phyloP scores from a whole-genome alignment of 1,140 invertebrate species.

The Caenorhabditis latens region DNA sequence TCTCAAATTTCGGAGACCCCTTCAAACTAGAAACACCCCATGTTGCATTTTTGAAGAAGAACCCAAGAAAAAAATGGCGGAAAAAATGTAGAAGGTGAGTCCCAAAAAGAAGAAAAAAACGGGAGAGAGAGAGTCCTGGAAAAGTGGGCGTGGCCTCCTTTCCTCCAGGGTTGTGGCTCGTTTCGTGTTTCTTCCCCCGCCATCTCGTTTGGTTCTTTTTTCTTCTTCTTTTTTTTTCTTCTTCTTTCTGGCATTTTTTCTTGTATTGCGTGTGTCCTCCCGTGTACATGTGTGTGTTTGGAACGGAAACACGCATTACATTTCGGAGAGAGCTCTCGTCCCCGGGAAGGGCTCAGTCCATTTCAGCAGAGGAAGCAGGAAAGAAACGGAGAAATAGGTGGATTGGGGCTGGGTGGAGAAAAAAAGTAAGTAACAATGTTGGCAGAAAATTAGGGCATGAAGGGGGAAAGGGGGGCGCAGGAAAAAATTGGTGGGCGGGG shows the following conservation, averaged over 20 bases:
- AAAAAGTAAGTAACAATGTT: neutral
- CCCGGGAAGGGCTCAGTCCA: neutral
- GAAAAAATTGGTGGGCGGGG: neutral
- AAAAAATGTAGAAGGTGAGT: no score
- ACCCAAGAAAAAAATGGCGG: neutral
- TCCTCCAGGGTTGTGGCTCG: no score
- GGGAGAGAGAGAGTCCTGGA: no score
- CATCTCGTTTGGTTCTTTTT: no score
- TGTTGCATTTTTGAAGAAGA: neutral
- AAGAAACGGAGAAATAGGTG: neutral
- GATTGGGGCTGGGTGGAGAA: neutral
- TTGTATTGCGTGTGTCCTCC: neutral
- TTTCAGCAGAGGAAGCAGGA: no score
- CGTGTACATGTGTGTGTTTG: slow-evolving; percentile 3
- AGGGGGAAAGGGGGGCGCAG: neutral
- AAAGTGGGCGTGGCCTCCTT: no score
- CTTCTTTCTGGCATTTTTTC: neutral
- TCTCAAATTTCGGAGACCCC: no score
- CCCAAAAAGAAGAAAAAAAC: no score
- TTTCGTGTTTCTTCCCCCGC: no score
- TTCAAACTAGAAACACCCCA: neutral
- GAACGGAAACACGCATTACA: slow-evolving; percentile 55
- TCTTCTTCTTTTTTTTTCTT: neutral
- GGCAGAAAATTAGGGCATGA: no score
- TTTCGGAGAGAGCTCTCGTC: neutral